Percentiles rank a stretch among this genome's conserved stretches.
These are phyloP conservation scores for Brienomyrus longianalis DNA, from an alignment of 2,113 vertebrate species.

Conservation along the genomic window DNA sequence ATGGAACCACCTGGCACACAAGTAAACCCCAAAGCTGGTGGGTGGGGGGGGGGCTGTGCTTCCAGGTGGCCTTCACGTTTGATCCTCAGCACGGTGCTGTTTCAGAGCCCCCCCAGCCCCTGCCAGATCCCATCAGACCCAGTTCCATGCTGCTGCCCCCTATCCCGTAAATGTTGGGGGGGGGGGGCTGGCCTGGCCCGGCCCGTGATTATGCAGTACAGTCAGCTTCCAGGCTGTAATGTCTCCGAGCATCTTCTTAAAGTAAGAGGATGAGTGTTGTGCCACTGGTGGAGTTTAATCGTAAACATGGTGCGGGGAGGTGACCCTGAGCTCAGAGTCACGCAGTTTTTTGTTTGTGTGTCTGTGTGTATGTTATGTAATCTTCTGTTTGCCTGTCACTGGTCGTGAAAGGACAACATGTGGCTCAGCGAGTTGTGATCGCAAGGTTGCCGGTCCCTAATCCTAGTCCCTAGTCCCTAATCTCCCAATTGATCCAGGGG, in stretches of 20 bases:
- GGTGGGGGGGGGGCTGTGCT: background rate
- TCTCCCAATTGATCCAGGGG: background rate
- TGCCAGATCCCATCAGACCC: background rate
- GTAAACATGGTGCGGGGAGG: conserved; percentile 7
- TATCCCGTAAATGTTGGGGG: background rate
- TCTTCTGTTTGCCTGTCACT: background rate
- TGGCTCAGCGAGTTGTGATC: background rate
- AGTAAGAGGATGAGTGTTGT: background rate
- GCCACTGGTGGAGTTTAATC: conserved; percentile 12
- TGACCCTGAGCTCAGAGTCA: background rate
- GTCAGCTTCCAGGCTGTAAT: background rate
- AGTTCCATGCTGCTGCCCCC: background rate
- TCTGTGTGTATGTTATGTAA: background rate
- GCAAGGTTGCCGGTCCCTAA: background rate
- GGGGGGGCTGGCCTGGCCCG: background rate
- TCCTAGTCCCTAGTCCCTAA: background rate
- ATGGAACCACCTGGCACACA: background rate
- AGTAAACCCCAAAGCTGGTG: background rate
- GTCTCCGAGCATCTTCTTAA: background rate
- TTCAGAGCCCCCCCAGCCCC: background rate
- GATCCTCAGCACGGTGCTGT: background rate
- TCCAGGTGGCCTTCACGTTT: background rate
- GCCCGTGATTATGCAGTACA: conserved; percentile 19
- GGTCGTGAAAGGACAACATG: background rate
- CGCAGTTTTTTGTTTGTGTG: background rate